A percentile compares a stretch with the other conserved stretches of the same genome.
phyloP scores from a whole-genome alignment of 2,888 invertebrate species.

The Zootermopsis nevadensis region DNA sequence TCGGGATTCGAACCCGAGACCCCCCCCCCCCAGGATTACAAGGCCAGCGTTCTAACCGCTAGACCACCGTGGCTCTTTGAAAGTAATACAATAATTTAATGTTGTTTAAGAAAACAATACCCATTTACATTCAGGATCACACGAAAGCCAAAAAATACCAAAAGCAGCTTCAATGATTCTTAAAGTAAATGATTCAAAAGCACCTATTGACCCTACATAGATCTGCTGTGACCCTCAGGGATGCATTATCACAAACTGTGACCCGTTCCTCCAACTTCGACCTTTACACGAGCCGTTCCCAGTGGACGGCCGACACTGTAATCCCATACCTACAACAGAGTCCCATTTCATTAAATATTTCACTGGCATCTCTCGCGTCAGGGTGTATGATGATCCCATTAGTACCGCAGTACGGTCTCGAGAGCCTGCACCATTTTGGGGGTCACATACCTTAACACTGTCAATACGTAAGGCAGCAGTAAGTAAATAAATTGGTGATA shows the following conservation, averaged over 20 bases:
- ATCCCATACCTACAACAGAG: background rate
- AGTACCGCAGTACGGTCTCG: background rate
- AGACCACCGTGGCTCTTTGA: too few species aligned
- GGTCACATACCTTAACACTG: background rate
- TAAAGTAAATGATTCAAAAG: too few species aligned
- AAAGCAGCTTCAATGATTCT: too few species aligned
- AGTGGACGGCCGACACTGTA: background rate
- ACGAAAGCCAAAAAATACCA: too few species aligned
- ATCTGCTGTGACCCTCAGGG: background rate
- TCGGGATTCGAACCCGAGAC: too few species aligned
- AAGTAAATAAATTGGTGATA: background rate
- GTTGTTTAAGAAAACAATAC: too few species aligned
- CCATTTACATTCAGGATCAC: too few species aligned
- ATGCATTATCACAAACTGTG: background rate
- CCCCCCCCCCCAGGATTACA: too few species aligned
- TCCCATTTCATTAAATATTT: slow-evolving; percentile 24
- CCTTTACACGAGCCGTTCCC: background rate
- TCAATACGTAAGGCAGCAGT: background rate
- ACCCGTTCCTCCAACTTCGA: background rate
- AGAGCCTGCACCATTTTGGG: background rate
- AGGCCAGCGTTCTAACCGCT: too few species aligned
- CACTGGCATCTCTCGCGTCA: background rate
- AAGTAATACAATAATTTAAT: too few species aligned
- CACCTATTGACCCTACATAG: too few species aligned
- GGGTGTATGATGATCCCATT: background rate